Conservation (phyloP, 2,797 vertebrate species). For the Mionectes olivaceus region DNA sequence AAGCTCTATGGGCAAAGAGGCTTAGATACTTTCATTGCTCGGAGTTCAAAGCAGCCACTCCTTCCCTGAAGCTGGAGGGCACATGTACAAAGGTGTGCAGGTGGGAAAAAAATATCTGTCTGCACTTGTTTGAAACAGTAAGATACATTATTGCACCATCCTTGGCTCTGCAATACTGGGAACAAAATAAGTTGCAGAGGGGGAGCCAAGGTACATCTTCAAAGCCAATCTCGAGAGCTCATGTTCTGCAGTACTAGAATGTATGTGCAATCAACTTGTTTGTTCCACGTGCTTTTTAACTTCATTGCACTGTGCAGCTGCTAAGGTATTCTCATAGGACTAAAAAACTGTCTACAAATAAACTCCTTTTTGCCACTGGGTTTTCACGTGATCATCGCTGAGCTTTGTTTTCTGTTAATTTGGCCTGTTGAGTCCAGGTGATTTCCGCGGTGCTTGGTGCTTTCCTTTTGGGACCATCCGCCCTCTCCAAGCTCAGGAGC, state of each 20-base stretch:
- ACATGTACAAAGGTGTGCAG: no score
- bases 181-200: neutral
- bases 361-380: neutral
- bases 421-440: neutral
- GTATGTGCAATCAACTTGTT: neutral
- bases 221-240: accelerated
- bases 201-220: accelerated
- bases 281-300: neutral
- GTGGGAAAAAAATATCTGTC: neutral
- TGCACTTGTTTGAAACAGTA: neutral
- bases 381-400: neutral
- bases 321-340: neutral
- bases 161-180: neutral
- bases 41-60: neutral
- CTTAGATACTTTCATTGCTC: neutral
- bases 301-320: neutral
- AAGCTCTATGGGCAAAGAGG: neutral
- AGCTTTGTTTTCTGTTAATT: neutral
- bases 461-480: neutral
- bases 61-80: neutral
- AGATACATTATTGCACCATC: neutral
- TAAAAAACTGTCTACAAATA: neutral
- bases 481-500: neutral
- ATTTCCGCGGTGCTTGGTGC: neutral
- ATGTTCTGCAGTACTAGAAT: no score